phyloP scores from a whole-genome alignment of 2,797 vertebrate species.

The Monodelphis domestica region DNA sequence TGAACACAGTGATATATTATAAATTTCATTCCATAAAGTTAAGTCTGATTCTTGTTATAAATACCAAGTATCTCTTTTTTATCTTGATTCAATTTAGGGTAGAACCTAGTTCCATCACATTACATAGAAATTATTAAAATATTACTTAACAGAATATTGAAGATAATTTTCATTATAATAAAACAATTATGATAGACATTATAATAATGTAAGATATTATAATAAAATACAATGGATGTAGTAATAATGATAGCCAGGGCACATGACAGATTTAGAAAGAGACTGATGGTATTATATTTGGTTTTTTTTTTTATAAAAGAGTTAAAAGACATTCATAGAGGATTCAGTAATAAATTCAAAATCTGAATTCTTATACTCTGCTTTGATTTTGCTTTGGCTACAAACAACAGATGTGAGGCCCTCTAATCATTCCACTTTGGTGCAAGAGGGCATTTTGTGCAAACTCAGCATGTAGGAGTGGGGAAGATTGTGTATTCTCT shows the following conservation, averaged over 20 bases:
- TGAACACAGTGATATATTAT: not conserved
- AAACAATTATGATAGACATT: not conserved
- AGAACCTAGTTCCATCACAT: not conserved
- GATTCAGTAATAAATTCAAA: slow-evolving; percentile 11
- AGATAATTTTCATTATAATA: not conserved
- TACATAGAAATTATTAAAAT: not conserved
- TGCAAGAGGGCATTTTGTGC: not conserved
- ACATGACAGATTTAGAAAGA: not conserved
- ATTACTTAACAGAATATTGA: not conserved
- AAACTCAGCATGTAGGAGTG: not conserved
- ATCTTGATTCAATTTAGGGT: not conserved
- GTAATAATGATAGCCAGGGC: not conserved
- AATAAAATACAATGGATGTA: not conserved
- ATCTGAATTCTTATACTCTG: not conserved
- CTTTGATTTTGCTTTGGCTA: not conserved
- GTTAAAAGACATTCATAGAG: slow-evolving; percentile 15
- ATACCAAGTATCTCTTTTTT: slow-evolving; percentile 19
- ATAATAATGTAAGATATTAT: not conserved
- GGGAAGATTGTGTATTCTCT: not conserved
- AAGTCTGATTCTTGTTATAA: slow-evolving; percentile 15
- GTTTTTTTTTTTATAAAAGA: slow-evolving; percentile 35
- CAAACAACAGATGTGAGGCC: not conserved
- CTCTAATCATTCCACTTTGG: not conserved
- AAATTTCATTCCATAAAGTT: slow-evolving; percentile 6
- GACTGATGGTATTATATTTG: not conserved